Evolutionary conservation across 2,113 vertebrate genomes (phyloP), one percentile per base, ranked within the genome.

Genomic region (Tonatia bakeri): DNA sequence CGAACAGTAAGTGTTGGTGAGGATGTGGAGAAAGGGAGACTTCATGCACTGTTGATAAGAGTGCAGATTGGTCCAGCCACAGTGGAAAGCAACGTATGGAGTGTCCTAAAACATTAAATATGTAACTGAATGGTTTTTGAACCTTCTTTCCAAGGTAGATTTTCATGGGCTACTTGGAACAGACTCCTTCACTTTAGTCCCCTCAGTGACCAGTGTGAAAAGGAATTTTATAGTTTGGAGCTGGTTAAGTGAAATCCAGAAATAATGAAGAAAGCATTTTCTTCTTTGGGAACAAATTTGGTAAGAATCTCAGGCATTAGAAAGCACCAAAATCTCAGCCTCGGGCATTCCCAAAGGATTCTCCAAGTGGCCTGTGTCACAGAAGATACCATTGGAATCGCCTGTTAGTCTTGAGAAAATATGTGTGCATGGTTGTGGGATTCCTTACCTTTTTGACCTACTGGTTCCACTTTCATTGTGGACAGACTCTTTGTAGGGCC

Each of bases 361-460:
- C 38, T 95, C 47, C 24, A 43, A 45, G 50, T 96, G 65, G 14
- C 72, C 59, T 67, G 28, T 91, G 36, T 77, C 93, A 91, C 7
- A 76, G n/a, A 93, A 52, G 17, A 38, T 31, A 94, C 52, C 82
- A 1, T 90, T 96, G 36, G 22, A 92, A 91, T 61, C 87, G 15
- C 12, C 79, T 91, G 33, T 59, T 83, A 61, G 19, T 87, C 91
- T 79, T 94, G 31, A 95, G 90, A 85, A 75, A 45, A 92, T 36
- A 52, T 95, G 13, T 80, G 50, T 69, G 40, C 80, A 12, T 72
- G 26, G 20, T 87, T 94, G 50, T 81, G 59, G 26, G 19, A 72
- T 96, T 88, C 81, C 24, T 95, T 52, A 85, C 19, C 56, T 10
- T 95, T 92, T 94, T 92, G 92, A 72, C 75, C 95, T 96, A 33